Percentiles rank a stretch among this genome's conserved stretches.
These are phyloP conservation scores for Eleginops maclovinus DNA, from an alignment of 2,113 vertebrate species.

Conservation along the genomic window DNA sequence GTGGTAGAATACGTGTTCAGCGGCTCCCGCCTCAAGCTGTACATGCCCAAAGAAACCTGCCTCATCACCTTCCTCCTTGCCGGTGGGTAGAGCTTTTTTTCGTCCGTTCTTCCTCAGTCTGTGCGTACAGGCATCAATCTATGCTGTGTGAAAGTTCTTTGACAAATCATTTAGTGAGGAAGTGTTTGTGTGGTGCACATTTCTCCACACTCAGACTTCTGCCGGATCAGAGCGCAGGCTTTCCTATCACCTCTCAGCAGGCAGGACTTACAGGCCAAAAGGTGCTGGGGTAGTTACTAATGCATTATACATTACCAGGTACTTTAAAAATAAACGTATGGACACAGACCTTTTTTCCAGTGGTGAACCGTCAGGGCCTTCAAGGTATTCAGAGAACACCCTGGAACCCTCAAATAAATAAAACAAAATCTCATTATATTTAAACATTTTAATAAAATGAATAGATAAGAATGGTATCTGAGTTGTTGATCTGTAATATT, in stretches of 20 bases:
- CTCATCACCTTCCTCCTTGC: slow-evolving; percentile 98
- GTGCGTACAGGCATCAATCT: neutral
- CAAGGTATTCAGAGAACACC: no score
- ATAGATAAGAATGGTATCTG: no score
- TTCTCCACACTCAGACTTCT: neutral
- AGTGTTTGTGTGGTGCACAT: neutral
- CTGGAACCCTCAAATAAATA: no score
- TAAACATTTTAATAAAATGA: no score
- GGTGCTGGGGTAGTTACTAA: no score
- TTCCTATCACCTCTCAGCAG: slow-evolving; percentile 5
- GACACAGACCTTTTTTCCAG: no score
- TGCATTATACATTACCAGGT: no score
- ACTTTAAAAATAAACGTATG: no score
- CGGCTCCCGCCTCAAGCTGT: slow-evolving; percentile 95
- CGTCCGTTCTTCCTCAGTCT: slow-evolving; percentile 6
- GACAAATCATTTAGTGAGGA: neutral
- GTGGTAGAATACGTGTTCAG: slow-evolving; percentile 98
- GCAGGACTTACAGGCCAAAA: neutral
- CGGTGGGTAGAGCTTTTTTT: slow-evolving; percentile 82
- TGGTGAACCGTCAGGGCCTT: no score
- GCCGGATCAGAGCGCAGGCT: slow-evolving; percentile 12
- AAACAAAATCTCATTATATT: no score
- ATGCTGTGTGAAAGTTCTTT: neutral
- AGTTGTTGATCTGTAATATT: no score
- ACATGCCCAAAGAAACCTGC: slow-evolving; percentile 98